These are phyloP conservation scores for Empidonax traillii DNA, from an alignment of 2,113 vertebrate genomes.

Conservation along the genomic window DNA sequence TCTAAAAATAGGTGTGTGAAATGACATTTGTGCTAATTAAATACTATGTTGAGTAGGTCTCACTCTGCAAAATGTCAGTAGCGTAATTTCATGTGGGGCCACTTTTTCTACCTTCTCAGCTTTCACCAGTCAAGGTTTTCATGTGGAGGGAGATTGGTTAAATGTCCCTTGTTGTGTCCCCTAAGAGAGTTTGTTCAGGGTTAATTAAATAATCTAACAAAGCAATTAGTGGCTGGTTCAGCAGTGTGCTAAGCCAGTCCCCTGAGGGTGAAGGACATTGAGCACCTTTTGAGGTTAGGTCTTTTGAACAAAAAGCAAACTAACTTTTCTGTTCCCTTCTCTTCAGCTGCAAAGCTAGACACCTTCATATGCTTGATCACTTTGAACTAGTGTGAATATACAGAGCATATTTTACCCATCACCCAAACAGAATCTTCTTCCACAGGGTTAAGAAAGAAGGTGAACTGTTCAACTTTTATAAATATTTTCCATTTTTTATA, in stretches of 20 bases:
- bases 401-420: background rate
- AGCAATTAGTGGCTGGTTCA: background rate
- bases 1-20: background rate
- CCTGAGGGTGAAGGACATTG: background rate
- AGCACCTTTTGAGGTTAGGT: background rate
- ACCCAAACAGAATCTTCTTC: background rate
- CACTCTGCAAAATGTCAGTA: background rate
- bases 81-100: background rate
- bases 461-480: background rate
- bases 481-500: background rate
- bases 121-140: background rate
- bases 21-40: background rate
- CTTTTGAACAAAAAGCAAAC: background rate
- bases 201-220: slow-evolving; percentile 50
- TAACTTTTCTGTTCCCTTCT: background rate
- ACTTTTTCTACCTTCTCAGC: background rate
- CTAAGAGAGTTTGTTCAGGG: slow-evolving; percentile 10
- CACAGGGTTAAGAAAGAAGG: background rate
- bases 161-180: background rate
- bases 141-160: background rate
- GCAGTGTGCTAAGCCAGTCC: background rate
- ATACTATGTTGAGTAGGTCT: background rate
- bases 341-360: background rate
- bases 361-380: background rate
- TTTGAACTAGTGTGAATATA: background rate